Base-by-base conservation (phyloP, 2,888 invertebrate genomes). In the Chloroclystis v-ata region DNA sequence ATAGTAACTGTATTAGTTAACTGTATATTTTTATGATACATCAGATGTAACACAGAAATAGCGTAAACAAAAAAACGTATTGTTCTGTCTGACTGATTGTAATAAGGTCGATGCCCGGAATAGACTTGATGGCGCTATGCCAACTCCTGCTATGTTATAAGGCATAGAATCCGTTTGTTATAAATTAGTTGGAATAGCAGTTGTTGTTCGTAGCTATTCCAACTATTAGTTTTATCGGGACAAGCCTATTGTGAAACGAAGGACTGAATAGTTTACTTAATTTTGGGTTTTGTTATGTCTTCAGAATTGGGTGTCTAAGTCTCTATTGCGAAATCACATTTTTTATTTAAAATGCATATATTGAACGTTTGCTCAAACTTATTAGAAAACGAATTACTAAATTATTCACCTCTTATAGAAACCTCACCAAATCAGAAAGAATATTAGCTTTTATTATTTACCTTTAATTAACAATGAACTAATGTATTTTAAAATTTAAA, bases 71-170 rank as follows among this genome's bases (percentile, higher is more conserved):
- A 41, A 35, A 48, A 45, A 45, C 45, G 26, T 41, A 49, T 72
- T 74, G 73, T 74, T 67, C 59, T 54, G 46, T 56, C 58, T 56
- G 56, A 58, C 52, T 56, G 56, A 59, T 63, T 52, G 61, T 52
- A 57, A 55, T 63, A 69, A 63, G 75, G 75, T 72, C 74, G 60
- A 61, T 64, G 72, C 63, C 67, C 72, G 71, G 68, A 70, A 74
- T 73, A 73, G 64, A 54, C 46, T 42, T 44, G 55, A 65, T 75
- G 75, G 75, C 73, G 43, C 14, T 28, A 13, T 59, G 74, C 75
- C 75, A 74, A 59, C 55, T 45, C 61, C 63, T 63, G 12, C 13
- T 41, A 12, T 43, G 20, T 37, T 37, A 42, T 45, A 42, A 39
- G 39, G 42, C 16, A 40, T 39, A 50, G 47, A 48, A 30, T 25